These are phyloP conservation scores for Callaeas wilsoni DNA, from an alignment of 2,113 vertebrate species.

Conservation along the genomic window DNA sequence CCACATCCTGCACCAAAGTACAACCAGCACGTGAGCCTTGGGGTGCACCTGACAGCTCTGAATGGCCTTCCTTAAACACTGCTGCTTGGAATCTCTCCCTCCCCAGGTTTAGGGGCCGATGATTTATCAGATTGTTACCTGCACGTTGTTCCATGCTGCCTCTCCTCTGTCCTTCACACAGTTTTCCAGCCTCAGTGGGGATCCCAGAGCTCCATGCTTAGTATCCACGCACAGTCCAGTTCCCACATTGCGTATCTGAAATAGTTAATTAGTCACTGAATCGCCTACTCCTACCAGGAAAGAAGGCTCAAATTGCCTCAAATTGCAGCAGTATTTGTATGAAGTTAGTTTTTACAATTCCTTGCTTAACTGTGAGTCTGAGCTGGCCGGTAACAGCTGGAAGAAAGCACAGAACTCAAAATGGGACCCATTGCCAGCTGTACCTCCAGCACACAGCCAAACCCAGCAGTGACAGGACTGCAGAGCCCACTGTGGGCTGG, in stretches of 20 bases:
- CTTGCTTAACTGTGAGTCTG: background rate
- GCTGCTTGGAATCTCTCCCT: background rate
- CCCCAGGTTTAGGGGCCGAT: background rate
- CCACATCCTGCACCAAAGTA: background rate
- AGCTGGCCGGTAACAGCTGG: background rate
- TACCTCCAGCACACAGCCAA: background rate
- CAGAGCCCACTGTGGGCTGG: background rate
- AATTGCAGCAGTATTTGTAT: background rate
- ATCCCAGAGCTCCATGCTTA: slow-evolving; percentile 86
- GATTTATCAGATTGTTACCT: slow-evolving; percentile 71
- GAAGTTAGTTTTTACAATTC: background rate
- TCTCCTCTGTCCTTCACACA: slow-evolving; percentile 85
- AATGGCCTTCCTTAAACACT: background rate
- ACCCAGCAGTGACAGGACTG: background rate
- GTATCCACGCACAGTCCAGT: slow-evolving; percentile 85
- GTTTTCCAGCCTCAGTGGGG: slow-evolving; percentile 84
- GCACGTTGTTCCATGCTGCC: slow-evolving; percentile 85
- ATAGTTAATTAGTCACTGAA: background rate
- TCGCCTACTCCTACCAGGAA: background rate
- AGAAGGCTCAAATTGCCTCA: background rate
- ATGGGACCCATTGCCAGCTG: background rate
- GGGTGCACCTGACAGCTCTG: background rate
- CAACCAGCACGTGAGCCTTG: background rate
- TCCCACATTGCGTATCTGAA: slow-evolving; percentile 84
- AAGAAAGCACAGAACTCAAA: background rate